These are phyloP conservation scores for Anguilla japonica DNA, from an alignment of 2,113 vertebrate genomes.

Conservation along the genomic window DNA sequence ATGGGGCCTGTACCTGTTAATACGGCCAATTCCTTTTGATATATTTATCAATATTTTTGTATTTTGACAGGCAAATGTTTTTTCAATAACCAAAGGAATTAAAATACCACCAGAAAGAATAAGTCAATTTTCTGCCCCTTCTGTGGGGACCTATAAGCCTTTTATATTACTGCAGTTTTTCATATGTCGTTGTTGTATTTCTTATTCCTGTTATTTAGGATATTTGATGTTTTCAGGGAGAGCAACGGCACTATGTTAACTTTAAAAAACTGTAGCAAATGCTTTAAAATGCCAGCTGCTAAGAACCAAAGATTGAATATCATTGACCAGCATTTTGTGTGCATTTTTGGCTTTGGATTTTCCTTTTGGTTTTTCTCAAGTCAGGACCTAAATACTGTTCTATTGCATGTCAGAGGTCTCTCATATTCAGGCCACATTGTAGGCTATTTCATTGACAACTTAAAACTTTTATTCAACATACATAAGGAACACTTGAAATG, in stretches of 20 bases:
- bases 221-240: constrained; percentile 47
- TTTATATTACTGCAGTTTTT: not conserved
- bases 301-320: constrained; percentile 50
- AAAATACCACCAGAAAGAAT: not conserved
- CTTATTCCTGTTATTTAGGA: constrained; percentile 26
- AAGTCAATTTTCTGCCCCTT: not conserved
- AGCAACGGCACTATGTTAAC: constrained; percentile 34
- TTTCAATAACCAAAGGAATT: not conserved
- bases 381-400: not conserved
- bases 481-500: not conserved
- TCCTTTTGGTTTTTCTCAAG: not conserved
- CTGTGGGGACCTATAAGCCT: not conserved
- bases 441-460: not conserved
- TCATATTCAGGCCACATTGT: not conserved
- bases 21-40: not conserved
- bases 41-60: constrained; percentile 8
- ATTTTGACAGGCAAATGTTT: constrained; percentile 13
- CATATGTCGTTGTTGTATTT: not conserved
- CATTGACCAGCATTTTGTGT: constrained; percentile 25
- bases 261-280: constrained; percentile 37
- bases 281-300: constrained; percentile 51
- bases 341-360: not conserved
- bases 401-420: not conserved
- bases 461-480: not conserved
- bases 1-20: not conserved